Evolutionary conservation across 2,888 invertebrate species (phyloP), one percentile per base, ranked within the genome.

Genomic region (Clivina fossor): DNA sequence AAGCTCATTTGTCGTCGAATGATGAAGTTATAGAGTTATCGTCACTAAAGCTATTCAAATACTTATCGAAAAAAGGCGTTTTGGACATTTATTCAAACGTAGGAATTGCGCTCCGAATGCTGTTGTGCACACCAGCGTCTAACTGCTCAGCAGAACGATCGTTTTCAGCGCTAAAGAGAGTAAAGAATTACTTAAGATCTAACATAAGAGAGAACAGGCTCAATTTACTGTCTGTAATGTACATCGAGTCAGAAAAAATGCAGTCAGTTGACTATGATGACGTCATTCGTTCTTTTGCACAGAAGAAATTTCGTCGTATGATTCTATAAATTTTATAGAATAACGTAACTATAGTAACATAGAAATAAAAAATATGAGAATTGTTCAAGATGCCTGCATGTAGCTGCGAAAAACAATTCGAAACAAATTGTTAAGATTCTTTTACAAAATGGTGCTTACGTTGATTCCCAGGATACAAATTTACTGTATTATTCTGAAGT

Each of bases 41-140:
- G 48, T 47, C 40, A 47, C 48, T 47, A 33, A 47, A 37, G 20
- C 49, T 43, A 40, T 49, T n/a, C 49, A 49, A 49, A 49, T 46
- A 49, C 49, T 41, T 46, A 41, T 49, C 4, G 40, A 20, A 49
- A 49, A 49, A 49, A 41, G 44, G 19, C 22, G 16, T 46, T 47
- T 46, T 24, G 43, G 20, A 2, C 16, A 49, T 41, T 43, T 47
- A 47, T 47, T 32, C 3, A 35, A 47, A 41, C 33, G 33, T 41
- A 26, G 30, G 35, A 19, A 32, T 47, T 47, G 47, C 47, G 47
- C 32, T 47, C 35, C 47, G 47, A 32, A 47, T 47, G 38, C 22
- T 26, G 46, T 35, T 44, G 46, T 44, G 8, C 5, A 47, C 47
- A 47, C 40, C 40, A 43, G 43, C 40, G 50, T 33, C 33, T 15